A percentile compares a stretch with the other conserved stretches of the same genome.
Conservation (phyloP, 92 coral and sea anemone genomes). For the Parazoanthus swiftii region DNA sequence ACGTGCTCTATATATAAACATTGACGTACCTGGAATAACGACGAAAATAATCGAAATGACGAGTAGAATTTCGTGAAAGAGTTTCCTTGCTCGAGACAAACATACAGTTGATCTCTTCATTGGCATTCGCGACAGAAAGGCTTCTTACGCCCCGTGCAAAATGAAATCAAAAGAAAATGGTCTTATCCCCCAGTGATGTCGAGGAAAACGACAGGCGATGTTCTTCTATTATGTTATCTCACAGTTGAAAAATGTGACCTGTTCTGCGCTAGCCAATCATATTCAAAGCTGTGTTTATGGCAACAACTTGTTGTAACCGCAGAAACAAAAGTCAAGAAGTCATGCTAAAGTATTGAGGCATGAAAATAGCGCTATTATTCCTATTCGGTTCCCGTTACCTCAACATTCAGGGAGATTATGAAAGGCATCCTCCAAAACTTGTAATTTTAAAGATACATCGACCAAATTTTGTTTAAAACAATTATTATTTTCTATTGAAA, state of each 20-base stretch:
- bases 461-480: too few relatives aligned
- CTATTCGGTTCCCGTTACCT: neutral
- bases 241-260: slow-evolving; percentile 70
- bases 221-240: slow-evolving; percentile 60
- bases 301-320: neutral
- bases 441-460: neutral
- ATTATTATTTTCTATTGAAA: too few relatives aligned
- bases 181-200: neutral
- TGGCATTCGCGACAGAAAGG: slow-evolving; percentile 1
- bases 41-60: neutral
- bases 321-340: neutral
- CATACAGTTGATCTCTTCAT: neutral
- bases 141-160: too few relatives aligned
- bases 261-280: slow-evolving; percentile 31
- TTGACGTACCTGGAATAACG: slow-evolving; percentile 1
- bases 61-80: neutral
- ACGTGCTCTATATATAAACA: slow-evolving; percentile 22
- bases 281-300: too few relatives aligned
- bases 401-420: neutral
- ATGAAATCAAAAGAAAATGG: neutral
- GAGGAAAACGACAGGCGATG: slow-evolving; percentile 12
- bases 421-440: neutral
- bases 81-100: neutral
- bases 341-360: neutral
- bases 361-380: neutral